Base-by-base conservation (phyloP, 2,797 vertebrate genomes). In the Bradypodion ventrale region DNA sequence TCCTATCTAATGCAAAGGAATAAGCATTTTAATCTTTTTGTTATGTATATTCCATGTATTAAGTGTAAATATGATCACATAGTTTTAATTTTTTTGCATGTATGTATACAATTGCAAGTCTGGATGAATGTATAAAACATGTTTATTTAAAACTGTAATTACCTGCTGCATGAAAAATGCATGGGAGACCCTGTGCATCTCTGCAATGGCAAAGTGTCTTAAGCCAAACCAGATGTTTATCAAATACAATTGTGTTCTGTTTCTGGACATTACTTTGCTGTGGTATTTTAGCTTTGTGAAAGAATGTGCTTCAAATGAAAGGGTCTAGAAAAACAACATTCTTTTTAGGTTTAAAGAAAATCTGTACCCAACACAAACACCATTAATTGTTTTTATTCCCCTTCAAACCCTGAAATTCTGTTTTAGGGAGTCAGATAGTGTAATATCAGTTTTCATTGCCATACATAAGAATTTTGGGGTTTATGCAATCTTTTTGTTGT, bases 1-100 rank as follows among this genome's bases (percentile, higher is more conserved):
- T 98, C 97, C 97, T 98, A 85, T 98, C 96, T 95, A 97, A 98
- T 94, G 92, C 91, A 96, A 94, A 96, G 97, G 96, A 95, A 97
- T 96, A 95, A 96, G 97, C 87, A 96, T 99, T 98, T 98, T 98
- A 97, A 98, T 97, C 96, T 96, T 96, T 97, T 97, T 96, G 95
- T 96, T 96, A 95, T 98, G 98, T 98, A 98, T 98, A 98, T 98
- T 97, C 95, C 97, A 97, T 98, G 96, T 98, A 98, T 97, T 85
- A 97, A 96, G 95, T 99, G 98, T 99, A 98, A 96, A 99, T 98
- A 98, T 74, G 94, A 95, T 97, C 96, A 97, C 95, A 97, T 97
- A 97, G 96, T 96, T 96, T 97, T 98, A 96, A 96, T 95, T n/a
- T 96, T 96, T 97, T 97, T 99, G 98, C 98, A 99, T 99, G 98